A percentile compares a stretch with the other conserved stretches of the same genome.
phyloP scores from a whole-genome alignment of 1,140 invertebrate species.

The Linepithema humile region DNA sequence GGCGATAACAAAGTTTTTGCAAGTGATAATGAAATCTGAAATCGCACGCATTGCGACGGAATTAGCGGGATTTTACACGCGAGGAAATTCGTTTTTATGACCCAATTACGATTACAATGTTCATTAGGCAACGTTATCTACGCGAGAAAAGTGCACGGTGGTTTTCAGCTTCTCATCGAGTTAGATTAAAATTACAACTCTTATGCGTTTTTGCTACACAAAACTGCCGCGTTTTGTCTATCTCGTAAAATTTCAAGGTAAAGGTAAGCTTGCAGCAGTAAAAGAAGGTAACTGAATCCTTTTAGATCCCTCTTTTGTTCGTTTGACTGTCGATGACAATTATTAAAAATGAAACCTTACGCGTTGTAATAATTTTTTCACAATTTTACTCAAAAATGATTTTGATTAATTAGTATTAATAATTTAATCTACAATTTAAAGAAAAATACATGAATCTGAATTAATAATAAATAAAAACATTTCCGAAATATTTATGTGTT shows the following conservation, averaged over 20 bases:
- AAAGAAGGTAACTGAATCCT: too few relatives aligned
- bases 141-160: neutral
- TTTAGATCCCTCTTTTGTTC: neutral
- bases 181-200: neutral
- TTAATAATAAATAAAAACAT: too few relatives aligned
- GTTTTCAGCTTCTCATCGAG: neutral
- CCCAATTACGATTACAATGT: constrained; percentile 16
- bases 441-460: too few relatives aligned
- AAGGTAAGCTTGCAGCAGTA: neutral
- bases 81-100: constrained; percentile 11
- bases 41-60: neutral
- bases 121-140: neutral
- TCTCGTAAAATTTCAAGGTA: neutral
- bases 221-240: neutral
- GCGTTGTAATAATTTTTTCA: neutral
- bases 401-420: too few relatives aligned
- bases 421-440: too few relatives aligned
- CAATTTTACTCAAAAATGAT: neutral
- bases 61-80: neutral
- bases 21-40: neutral
- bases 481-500: too few relatives aligned
- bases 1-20: neutral
- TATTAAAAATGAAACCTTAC: too few relatives aligned
- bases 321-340: neutral
- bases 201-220: neutral